A percentile compares a stretch with the other conserved stretches of the same genome.
Conservation (phyloP, 2,888 invertebrate species). For the Macropis europaea region DNA sequence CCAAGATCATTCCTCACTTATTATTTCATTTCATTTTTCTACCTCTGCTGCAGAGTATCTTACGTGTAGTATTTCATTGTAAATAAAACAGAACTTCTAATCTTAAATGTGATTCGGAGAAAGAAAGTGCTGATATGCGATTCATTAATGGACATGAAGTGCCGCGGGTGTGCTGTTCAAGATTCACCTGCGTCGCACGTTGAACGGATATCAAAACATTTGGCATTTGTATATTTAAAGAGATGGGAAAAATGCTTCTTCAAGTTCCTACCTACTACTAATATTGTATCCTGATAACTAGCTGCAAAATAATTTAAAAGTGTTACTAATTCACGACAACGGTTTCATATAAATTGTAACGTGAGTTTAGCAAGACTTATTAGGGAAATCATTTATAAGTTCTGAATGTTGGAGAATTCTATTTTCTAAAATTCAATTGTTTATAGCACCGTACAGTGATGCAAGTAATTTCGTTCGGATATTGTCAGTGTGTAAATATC, state of each 20-base stretch:
- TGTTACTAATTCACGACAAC: conserved; percentile 50
- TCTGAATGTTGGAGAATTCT: conserved; percentile 34
- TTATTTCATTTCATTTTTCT: conserved; percentile 46
- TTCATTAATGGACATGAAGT: conserved; percentile 32
- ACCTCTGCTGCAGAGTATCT: conserved; percentile 51
- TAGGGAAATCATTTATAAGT: conserved; percentile 31
- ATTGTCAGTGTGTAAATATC: conserved; percentile 34
- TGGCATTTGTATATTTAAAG: conserved; percentile 59
- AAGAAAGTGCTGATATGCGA: conserved; percentile 50
- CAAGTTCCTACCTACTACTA: conserved; percentile 75
- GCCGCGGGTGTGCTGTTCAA: conserved; percentile 36
- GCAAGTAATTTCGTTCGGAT: conserved; percentile 31
- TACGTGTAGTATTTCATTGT: conserved; percentile 44
- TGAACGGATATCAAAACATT: conserved; percentile 51
- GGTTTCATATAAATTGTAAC: conserved; percentile 51
- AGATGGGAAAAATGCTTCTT: conserved; percentile 67
- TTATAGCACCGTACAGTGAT: conserved; percentile 51
- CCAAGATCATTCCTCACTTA: conserved; percentile 51
- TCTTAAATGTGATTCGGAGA: conserved; percentile 51
- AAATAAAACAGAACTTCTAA: conserved; percentile 48
- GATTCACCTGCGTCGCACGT: conserved; percentile 39
- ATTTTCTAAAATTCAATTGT: conserved; percentile 40
- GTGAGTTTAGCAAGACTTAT: conserved; percentile 35
- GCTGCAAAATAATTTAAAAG: conserved; percentile 57
- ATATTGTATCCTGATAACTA: conserved; percentile 61